Conservation (phyloP, 1,140 invertebrate species). For the Caenorhabditis inopinata region DNA sequence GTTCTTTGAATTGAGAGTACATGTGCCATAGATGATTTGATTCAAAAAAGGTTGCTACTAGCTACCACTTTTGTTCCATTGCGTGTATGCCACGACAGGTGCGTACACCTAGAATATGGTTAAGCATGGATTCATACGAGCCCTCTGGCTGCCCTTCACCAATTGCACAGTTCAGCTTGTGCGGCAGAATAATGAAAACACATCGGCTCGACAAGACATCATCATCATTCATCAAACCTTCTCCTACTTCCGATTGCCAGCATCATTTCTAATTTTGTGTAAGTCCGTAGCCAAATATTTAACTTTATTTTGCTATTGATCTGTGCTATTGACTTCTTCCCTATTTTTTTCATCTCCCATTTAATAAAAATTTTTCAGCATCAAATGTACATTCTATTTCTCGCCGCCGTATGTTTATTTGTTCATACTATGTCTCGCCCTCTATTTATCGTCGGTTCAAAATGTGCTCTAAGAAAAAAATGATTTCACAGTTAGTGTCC, state of each 20-base stretch:
- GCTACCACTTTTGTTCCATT: too few relatives aligned
- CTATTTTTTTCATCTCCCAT: too few relatives aligned
- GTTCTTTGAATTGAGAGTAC: too few relatives aligned
- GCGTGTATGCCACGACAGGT: too few relatives aligned
- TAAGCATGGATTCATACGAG: too few relatives aligned
- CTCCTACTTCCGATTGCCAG: background rate
- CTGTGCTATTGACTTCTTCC: background rate
- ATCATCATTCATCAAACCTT: conserved; percentile 12
- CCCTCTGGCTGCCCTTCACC: conserved; percentile 63
- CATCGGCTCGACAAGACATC: conserved; percentile 42
- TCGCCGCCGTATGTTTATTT: background rate
- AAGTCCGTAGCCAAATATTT: too few relatives aligned
- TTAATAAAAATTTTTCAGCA: too few relatives aligned
- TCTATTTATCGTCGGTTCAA: conserved; percentile 15
- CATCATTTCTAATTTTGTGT: conserved; percentile 3
- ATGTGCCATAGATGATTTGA: too few relatives aligned
- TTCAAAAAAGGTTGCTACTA: too few relatives aligned
- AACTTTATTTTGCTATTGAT: background rate
- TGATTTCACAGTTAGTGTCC: background rate
- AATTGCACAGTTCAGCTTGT: conserved; percentile 47
- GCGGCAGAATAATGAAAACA: conserved; percentile 49
- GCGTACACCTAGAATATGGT: too few relatives aligned
- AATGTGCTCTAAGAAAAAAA: background rate
- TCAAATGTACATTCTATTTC: background rate
- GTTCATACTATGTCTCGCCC: background rate